Evolutionary conservation across 2,888 invertebrate species (phyloP).

Genomic region (Exephanes ischioxanthus): DNA sequence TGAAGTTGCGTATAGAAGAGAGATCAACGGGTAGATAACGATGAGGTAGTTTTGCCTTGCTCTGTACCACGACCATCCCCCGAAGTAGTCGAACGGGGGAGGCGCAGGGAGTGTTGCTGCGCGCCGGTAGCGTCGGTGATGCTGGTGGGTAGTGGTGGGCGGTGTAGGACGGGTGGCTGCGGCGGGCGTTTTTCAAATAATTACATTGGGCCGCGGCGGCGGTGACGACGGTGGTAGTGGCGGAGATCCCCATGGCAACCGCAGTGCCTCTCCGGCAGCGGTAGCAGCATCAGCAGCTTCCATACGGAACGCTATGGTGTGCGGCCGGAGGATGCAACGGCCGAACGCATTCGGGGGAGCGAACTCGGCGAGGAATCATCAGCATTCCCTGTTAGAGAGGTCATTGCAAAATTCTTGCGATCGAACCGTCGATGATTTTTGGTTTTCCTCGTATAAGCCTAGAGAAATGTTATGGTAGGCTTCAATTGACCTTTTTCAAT

Average conservation of each 20-base stretch:
- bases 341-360: constrained; percentile 69
- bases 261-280: constrained; percentile 78
- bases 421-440: not conserved
- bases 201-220: constrained; percentile 83
- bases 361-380: constrained; percentile 37
- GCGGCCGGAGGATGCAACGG: constrained; percentile 77
- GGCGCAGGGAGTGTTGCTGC: constrained; percentile 61
- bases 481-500: no score
- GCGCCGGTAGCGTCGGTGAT: constrained; percentile 70
- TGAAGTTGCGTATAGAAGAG: not conserved
- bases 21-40: constrained; percentile 20
- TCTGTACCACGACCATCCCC: constrained; percentile 80
- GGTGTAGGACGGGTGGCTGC: constrained; percentile 77
- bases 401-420: constrained; percentile 46
- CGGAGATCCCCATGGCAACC: constrained; percentile 84
- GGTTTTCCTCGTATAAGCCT: not conserved
- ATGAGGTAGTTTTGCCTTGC: constrained; percentile 79
- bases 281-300: constrained; percentile 47
- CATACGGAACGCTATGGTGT: constrained; percentile 64
- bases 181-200: constrained; percentile 85
- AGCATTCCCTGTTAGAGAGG: constrained; percentile 60
- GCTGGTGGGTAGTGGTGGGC: constrained; percentile 68
- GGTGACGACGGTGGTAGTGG: constrained; percentile 76
- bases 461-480: no score
- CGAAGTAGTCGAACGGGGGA: constrained; percentile 80